Evolutionary conservation across 2,797 vertebrate genomes (phyloP), one percentile per base, ranked within the genome.

Genomic region (Girardinus metallicus): DNA sequence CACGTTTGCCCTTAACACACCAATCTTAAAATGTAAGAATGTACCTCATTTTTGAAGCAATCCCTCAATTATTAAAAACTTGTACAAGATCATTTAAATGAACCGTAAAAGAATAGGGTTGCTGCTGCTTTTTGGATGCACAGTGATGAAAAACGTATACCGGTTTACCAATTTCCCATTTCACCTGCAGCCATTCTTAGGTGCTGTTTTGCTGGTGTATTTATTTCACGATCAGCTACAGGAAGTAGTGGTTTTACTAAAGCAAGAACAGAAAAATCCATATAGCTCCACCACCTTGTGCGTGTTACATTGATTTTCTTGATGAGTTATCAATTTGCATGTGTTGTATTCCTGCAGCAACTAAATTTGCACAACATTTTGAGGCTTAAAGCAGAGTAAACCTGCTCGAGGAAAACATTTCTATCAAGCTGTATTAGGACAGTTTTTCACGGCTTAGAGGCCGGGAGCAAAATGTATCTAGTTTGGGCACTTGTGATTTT

Each of bases 201-300:
- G 72, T 76, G 7, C 1, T 86, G 81, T 57, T 72, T 75, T 74
- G n/a, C 73, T 0, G 15, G 82, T 84, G 83, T 83, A 89, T 80
- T 84, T 78, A 74, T 88, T 79, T 62, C 75, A 82, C 85, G 73
- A 87, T 92, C 87, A 88, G 84, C 88, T 83, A 78, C 79, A 79
- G 83, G 84, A 90, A 95, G 94, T 93, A 88, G 95, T 95, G 88
- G 76, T 85, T 74, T 66, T 81, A 86, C 82, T 92, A 91, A 80
- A 85, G 84, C 85, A 88, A 87, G 92, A 89, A 80, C 77, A 66
- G 78, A 84, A 89, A 93, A 93, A 93, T 93, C 92, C 84, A 93
- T 94, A 90, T 68, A 21, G 4, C 86, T 87, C 86, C 70, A 72
- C 75, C 85, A 85, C 85, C 87, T 90, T 90, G 92, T 93, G 86